phyloP scores from a whole-genome alignment of 2,888 invertebrate species.

The Meandrusa payeni region DNA sequence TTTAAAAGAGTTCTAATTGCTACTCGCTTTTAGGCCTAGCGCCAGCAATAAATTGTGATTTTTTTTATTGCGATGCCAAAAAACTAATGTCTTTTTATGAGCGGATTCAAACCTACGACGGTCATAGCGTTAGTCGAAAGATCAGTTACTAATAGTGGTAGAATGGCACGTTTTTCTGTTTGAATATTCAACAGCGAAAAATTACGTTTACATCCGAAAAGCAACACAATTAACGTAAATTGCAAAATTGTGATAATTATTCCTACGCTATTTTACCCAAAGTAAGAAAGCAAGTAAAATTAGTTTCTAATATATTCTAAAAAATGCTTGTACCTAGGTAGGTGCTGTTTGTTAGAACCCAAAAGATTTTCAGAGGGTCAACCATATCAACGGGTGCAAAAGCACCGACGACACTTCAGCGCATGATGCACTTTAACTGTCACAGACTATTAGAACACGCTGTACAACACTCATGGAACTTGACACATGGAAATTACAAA shows the following conservation, averaged over 20 bases:
- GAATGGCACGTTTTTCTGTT: too few species aligned
- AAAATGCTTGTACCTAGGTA: constrained; percentile 82
- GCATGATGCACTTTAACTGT: constrained; percentile 66
- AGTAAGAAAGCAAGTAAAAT: not conserved
- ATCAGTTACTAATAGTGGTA: too few species aligned
- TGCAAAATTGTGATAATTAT: constrained; percentile 17
- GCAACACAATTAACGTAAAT: constrained; percentile 20
- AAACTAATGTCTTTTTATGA: too few species aligned
- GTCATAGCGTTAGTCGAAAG: too few species aligned
- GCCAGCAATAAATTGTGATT: too few species aligned
- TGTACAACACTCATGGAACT: constrained; percentile 29
- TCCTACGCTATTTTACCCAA: too few species aligned
- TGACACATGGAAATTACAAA: constrained; percentile 26
- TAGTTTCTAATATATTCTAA: not conserved
- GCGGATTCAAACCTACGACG: too few species aligned
- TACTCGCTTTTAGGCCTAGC: too few species aligned
- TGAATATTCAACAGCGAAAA: constrained; percentile 12
- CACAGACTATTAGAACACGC: constrained; percentile 28
- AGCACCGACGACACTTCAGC: constrained; percentile 64
- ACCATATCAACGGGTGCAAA: constrained; percentile 83
- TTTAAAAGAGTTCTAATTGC: too few species aligned
- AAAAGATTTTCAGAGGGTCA: constrained; percentile 90
- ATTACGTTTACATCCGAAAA: not conserved
- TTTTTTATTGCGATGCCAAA: too few species aligned
- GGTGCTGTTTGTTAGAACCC: constrained; percentile 92